Evolutionary conservation across 2,797 vertebrate species (phyloP), one percentile per base, ranked within the genome.

Genomic region (Tapirus indicus): DNA sequence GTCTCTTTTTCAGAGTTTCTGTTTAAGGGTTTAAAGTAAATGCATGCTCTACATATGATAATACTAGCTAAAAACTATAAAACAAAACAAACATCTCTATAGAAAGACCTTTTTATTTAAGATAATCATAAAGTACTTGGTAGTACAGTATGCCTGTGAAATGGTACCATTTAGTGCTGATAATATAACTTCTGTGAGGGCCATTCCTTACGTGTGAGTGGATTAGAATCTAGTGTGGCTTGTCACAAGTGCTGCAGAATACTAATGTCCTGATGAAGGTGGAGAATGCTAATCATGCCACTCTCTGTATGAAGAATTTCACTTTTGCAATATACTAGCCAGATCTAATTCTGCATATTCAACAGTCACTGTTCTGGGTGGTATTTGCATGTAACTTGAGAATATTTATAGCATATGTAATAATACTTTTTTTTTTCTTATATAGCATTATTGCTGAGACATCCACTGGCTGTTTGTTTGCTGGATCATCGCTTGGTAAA

Each of bases 401-500:
- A 71, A 7, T 83, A 10, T 77, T 56, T 95, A 23, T 32, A 56
- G 18, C 11, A 35, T 60, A 38, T 29, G 2, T 54, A 38, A n/a
- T 96, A 90, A 62, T 54, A n/a, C 16, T 58, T 87, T 66, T 75
- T 75, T 90, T 47, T 44, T 85, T 64, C 89, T 52, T 95, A 0
- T 87, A 47, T 97, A 99, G 99, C 97, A 98, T 99, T 98, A 98
- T 99, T 32, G 99, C 99, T 0, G 99, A 99, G 98, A 99, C 99
- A 2, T 99, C 99, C 6, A 99, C 99, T 0, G 99, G 99, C 82
- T 99, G 99, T 98, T 98, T 99, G 97, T 99, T 99, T 97, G 99
- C 99, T 62, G 99, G 99, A 18, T 99, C 99, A 2, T 99, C 99
- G 16, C 99, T 99, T 94, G 99, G 99, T 78, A 99, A 99, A 99